Percentiles rank a stretch among this genome's conserved stretches.
phyloP scores from a whole-genome alignment of 2,888 invertebrate genomes.

The Erynnis tages region DNA sequence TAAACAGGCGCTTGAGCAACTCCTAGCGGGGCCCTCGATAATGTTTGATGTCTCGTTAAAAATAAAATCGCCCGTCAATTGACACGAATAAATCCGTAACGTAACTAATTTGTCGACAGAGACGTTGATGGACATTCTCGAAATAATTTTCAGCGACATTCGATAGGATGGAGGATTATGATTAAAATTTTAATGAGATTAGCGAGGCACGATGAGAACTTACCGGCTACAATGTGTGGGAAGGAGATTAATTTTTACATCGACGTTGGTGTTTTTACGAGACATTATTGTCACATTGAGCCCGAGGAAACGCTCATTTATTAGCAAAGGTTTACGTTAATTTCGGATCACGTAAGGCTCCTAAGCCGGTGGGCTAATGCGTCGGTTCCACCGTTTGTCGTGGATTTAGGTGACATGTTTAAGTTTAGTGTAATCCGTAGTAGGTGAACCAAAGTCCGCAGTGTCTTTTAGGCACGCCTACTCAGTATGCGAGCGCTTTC shows the following conservation, averaged over 20 bases:
- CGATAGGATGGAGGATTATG: slow-evolving; percentile 49
- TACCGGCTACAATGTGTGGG: slow-evolving; percentile 34
- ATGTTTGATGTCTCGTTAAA: slow-evolving; percentile 80
- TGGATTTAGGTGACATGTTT: slow-evolving; percentile 74
- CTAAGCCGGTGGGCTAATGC: slow-evolving; percentile 56
- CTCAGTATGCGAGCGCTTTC: slow-evolving; percentile 80
- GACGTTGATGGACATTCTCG: slow-evolving; percentile 58
- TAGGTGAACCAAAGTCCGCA: slow-evolving; percentile 70
- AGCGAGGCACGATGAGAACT: slow-evolving; percentile 41
- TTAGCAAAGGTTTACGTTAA: slow-evolving; percentile 17
- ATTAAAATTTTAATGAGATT: slow-evolving; percentile 74
- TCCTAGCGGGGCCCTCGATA: slow-evolving; percentile 62
- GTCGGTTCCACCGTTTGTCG: slow-evolving; percentile 61
- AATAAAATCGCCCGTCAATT: slow-evolving; percentile 73
- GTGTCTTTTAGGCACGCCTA: slow-evolving; percentile 80
- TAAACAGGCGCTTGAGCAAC: slow-evolving; percentile 76
- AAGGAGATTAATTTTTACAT: slow-evolving; percentile 32
- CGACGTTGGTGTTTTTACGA: slow-evolving; percentile 29
- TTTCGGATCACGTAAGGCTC: slow-evolving; percentile 40
- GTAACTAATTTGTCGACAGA: slow-evolving; percentile 77
- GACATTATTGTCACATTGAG: slow-evolving; percentile 8
- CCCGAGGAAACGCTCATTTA: slow-evolving; percentile 10
- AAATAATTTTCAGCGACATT: slow-evolving; percentile 65
- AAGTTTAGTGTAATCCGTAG: slow-evolving; percentile 76
- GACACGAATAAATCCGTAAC: slow-evolving; percentile 66